These are phyloP conservation scores for Craterocephalus amniculus DNA, from an alignment of 2,797 vertebrate species.

Conservation along the genomic window DNA sequence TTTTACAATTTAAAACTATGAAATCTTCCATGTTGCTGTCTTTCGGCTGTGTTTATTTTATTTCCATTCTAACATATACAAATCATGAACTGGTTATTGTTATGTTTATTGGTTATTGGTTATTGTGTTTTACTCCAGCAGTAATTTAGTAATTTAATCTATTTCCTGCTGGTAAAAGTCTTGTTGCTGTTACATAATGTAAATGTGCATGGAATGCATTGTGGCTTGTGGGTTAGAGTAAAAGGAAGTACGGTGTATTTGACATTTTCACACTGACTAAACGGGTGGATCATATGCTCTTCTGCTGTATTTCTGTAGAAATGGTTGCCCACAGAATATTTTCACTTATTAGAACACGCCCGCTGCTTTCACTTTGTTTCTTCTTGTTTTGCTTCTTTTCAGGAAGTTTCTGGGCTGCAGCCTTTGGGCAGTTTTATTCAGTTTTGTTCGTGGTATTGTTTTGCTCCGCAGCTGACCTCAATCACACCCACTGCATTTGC, in stretches of 20 bases:
- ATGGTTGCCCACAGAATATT: neutral
- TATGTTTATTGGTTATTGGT: too few relatives aligned
- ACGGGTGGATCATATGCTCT: neutral
- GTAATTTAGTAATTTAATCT: neutral
- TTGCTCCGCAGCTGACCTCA: too few relatives aligned
- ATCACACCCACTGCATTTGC: too few relatives aligned
- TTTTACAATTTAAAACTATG: too few relatives aligned
- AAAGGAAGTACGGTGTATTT: neutral
- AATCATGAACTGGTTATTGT: neutral
- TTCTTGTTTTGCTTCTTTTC: neutral
- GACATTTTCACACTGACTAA: constrained; percentile 3
- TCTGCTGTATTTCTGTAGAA: neutral
- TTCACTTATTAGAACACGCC: neutral
- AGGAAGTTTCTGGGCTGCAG: too few relatives aligned
- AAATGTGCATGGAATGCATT: neutral
- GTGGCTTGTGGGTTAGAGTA: neutral
- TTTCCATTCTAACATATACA: neutral
- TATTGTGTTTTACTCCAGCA: neutral
- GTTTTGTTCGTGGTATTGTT: too few relatives aligned
- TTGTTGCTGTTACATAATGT: neutral
- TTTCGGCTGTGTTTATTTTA: neutral
- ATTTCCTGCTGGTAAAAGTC: neutral
- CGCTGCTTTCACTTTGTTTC: neutral
- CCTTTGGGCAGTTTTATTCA: too few relatives aligned
- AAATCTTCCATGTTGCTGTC: neutral